Evolutionary conservation across 1,140 invertebrate species (phyloP), one percentile per base, ranked within the genome.

Genomic region (Leptestheria dahalacensis): DNA sequence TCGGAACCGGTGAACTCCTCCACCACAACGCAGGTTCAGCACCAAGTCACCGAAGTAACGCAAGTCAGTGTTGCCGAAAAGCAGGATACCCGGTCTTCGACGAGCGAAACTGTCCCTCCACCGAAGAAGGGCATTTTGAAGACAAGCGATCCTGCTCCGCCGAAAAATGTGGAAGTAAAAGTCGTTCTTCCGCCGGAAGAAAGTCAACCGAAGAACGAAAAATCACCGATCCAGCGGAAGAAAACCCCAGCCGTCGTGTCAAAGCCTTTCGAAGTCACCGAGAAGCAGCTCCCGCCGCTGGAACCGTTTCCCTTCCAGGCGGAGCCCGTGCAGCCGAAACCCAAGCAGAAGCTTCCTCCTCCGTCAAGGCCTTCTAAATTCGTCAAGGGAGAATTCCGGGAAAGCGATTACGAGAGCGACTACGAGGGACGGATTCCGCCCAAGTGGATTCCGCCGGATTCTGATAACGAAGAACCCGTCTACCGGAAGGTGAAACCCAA

Each of bases 331-430:
- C 68, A 68, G 67, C 66, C 68, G 0, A 72, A 65, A 41, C 33
- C 33, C 6, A 41, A 41, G 33, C 33, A 41, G 33, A 41, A 41
- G 67, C 11, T 33, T 57, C 73, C 68, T 49, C 74, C 68, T 62
- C 76, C 77, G 59, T 75, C 74, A 62, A 77, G 77, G 70, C 76
- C 82, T 64, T 78, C 77, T 48, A 79, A 80, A 76, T 82, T 86
- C 71, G 66, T 82, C 50, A 78, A 81, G 65, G 77, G 81, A 54
- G 82, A 85, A 71, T 83, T 83, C 66, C 72, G 75, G 33, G 81
- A 73, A 73, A 81, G 81, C 66, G 84, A 86, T 65, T 84, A 84
- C 64, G 82, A 84, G 69, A 86, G 82, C 66, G 83, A 87, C 66
- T 82, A 81, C 62, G 83, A 85, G 54, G 74, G 75, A 28, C 74